Evolutionary conservation across 2,113 vertebrate genomes (phyloP).

Genomic region (Acinonyx jubatus): DNA sequence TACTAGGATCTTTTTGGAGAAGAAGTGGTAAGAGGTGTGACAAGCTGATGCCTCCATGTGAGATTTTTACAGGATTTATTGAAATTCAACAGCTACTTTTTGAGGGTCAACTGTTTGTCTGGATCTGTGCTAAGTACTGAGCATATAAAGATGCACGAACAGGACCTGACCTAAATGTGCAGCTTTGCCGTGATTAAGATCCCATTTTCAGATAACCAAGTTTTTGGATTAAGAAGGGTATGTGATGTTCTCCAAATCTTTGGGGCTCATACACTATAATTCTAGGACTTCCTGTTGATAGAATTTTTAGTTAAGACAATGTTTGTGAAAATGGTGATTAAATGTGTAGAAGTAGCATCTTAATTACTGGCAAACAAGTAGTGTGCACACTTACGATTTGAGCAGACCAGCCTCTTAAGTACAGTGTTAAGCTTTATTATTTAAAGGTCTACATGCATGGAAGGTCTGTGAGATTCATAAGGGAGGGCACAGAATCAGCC

Average conservation of each 20-base stretch:
- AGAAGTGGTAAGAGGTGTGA: not conserved
- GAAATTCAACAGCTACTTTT: not conserved
- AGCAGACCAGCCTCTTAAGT: not conserved
- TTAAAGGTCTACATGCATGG: not conserved
- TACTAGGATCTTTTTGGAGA: not conserved
- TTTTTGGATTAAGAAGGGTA: constrained; percentile 6
- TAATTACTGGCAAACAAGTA: not conserved
- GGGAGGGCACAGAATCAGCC: not conserved
- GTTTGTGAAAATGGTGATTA: constrained; percentile 41
- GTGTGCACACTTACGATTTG: not conserved
- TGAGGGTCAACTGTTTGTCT: not conserved
- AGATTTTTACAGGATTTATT: constrained; percentile 37
- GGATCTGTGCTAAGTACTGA: not conserved
- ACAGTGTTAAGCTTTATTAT: not conserved
- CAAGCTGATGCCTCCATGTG: not conserved
- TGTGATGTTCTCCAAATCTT: constrained; percentile 5
- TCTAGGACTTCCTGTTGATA: constrained; percentile 42
- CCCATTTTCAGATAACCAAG: not conserved
- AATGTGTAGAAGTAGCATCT: not conserved
- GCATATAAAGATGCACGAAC: not conserved
- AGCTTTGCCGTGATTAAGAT: not conserved
- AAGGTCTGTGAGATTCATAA: not conserved
- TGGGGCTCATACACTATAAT: not conserved
- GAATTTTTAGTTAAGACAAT: constrained; percentile 24
- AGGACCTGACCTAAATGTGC: not conserved